Evolutionary conservation across 2,113 vertebrate genomes (phyloP).

Genomic region (Pterocles orientalis): DNA sequence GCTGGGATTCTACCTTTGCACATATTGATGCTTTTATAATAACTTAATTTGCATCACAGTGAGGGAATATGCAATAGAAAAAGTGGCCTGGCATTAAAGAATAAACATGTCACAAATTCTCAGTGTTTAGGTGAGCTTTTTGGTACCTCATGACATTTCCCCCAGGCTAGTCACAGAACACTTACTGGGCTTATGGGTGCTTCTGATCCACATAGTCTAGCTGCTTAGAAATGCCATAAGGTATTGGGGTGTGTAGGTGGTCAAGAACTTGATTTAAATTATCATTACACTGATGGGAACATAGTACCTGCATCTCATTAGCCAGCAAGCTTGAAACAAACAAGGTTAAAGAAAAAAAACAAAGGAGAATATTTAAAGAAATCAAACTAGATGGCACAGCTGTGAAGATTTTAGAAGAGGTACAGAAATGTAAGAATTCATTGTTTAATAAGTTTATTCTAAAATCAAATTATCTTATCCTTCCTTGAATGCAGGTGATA

Average conservation of each 20-base stretch:
- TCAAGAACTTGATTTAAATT: neutral
- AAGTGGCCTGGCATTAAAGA: neutral
- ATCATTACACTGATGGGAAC: neutral
- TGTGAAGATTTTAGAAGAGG: neutral
- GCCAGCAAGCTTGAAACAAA: neutral
- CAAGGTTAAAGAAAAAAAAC: neutral
- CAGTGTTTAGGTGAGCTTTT: neutral
- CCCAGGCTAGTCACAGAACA: neutral
- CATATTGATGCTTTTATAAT: neutral
- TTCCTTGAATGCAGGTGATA: neutral
- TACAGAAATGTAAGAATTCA: neutral
- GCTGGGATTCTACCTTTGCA: neutral
- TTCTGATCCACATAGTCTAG: neutral
- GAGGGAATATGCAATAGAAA: neutral
- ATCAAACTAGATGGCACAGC: neutral
- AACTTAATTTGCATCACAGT: neutral
- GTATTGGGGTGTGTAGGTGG: neutral
- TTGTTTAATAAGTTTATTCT: neutral
- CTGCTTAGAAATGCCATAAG: neutral
- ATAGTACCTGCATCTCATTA: neutral
- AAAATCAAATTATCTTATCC: neutral
- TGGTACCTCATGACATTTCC: neutral
- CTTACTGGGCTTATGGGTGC: neutral
- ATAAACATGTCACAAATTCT: neutral
- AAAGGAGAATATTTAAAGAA: neutral